Evolutionary conservation across 2,113 vertebrate genomes (phyloP).

Genomic region (Grammomys dolichurus): DNA sequence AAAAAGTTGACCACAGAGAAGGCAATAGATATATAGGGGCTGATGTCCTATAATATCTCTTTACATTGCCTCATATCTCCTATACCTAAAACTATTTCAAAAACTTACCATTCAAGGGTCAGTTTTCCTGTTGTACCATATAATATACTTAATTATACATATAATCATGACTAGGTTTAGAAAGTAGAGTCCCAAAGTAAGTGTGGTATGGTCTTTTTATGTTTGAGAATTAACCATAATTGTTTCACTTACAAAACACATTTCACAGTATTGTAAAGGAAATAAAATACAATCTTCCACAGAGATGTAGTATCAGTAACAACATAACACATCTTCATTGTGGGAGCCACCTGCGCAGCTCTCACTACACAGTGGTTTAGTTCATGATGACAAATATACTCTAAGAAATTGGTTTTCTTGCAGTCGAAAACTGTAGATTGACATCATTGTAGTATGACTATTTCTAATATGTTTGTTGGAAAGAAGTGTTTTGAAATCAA

Average conservation of each 20-base stretch:
- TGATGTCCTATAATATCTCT: not conserved
- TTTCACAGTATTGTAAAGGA: not conserved
- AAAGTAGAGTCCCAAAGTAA: not conserved
- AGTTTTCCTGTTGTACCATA: not conserved
- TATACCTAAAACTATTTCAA: not conserved
- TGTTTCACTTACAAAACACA: not conserved
- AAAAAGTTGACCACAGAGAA: fast-evolving
- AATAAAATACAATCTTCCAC: not conserved
- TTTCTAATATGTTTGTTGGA: not conserved
- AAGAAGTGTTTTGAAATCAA: not conserved
- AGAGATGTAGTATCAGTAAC: not conserved
- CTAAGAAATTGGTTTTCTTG: not conserved
- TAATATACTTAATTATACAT: not conserved
- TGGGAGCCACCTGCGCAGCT: not conserved
- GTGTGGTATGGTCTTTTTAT: not conserved
- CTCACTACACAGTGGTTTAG: not conserved
- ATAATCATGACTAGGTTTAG: not conserved
- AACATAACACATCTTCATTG: not conserved
- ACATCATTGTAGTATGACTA: not conserved
- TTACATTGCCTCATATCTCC: fast-evolving
- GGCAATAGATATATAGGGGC: fast-evolving
- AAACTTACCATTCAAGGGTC: not conserved
- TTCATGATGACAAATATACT: not conserved
- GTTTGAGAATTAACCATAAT: not conserved
- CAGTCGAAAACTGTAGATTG: not conserved